Evolutionary conservation across 2,888 invertebrate genomes (phyloP), one percentile per base, ranked within the genome.

Genomic region (Agelastica alni): DNA sequence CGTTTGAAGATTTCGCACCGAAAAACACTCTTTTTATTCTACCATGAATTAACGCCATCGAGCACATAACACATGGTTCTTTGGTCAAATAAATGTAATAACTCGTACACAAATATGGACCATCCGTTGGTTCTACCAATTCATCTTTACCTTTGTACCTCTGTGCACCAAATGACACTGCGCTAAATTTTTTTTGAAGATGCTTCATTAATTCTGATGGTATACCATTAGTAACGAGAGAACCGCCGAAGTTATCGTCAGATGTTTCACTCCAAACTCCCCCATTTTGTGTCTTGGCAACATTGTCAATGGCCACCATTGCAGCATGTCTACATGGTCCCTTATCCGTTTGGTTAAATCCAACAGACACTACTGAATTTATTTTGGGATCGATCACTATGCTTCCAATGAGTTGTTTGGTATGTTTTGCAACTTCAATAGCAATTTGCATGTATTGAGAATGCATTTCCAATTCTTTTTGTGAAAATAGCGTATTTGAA

Each of bases 1-100:
- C 96, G 51, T 80, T 79, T 0, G 64, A 52, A 0, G 75, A 73
- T 53, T 81, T 80, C 0, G 78, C 69, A 3, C 84, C 81, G 71
- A 88, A 96, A 74, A 96, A 96, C 2, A 96, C 85, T 53, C 91
- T 81, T 46, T 85, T 85, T 0, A 85, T 86, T 58, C 97, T 80
- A n/a, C 94, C 92, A 75, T 98, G 97, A 0, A 96, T 82, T 48
- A 98, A 78, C 0, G 91, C 96, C 97, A 98, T 98, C 0, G 93
- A 82, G 77, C 98, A 98, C 89, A 97, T 93, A 1, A 91, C 73
- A 77, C 98, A 98, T 0, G 97, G 96, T 73, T 98, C 97, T 56
- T 82, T 82, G 0, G 88, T 83, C 32, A 91, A 73, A 71, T 93
- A 96, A 1, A 91, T 77, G 77, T 92, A 88, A 75, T 91, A 94